Conservation (phyloP, 2,888 invertebrate species). For the Urechis unicinctus region DNA sequence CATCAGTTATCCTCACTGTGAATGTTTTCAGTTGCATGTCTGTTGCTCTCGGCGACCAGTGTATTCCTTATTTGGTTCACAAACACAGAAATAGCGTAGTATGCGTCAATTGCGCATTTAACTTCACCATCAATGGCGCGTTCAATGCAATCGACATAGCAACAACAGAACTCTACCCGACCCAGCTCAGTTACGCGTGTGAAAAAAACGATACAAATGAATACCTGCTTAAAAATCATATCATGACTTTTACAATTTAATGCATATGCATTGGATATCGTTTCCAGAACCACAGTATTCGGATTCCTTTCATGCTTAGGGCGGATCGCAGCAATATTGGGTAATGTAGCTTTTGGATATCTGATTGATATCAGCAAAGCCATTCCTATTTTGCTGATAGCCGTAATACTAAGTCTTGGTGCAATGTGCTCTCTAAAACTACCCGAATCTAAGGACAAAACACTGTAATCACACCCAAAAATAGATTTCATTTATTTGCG, state of each 20-base stretch:
- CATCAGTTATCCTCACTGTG: too few species aligned
- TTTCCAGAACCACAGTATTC: conserved; percentile 14
- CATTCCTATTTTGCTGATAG: conserved; percentile 13
- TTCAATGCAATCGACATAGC: conserved; percentile 10
- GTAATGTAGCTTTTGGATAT: conserved; percentile 14
- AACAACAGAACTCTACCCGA: conserved; percentile 14
- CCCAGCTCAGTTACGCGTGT: conserved; percentile 16
- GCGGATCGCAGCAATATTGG: conserved; percentile 16
- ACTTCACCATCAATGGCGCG: conserved; percentile 10
- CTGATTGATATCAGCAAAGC: conserved; percentile 12
- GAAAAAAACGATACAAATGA: not conserved
- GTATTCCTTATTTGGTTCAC: conserved; percentile 16
- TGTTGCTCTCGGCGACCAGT: conserved; percentile 12
- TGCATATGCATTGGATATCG: not conserved
- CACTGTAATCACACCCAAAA: too few species aligned
- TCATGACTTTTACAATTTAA: not conserved
- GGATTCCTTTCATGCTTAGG: conserved; percentile 12
- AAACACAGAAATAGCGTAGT: conserved; percentile 13
- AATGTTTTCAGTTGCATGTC: conserved; percentile 10
- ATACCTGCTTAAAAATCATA: not conserved
- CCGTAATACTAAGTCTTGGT: conserved; percentile 8
- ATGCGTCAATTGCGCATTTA: conserved; percentile 12
- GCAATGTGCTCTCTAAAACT: conserved; percentile 6
- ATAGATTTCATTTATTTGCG: too few species aligned
- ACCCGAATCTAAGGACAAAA: conserved; percentile 15